Conservation (phyloP, 1,140 invertebrate genomes). For the Akabosia matsudoensis region DNA sequence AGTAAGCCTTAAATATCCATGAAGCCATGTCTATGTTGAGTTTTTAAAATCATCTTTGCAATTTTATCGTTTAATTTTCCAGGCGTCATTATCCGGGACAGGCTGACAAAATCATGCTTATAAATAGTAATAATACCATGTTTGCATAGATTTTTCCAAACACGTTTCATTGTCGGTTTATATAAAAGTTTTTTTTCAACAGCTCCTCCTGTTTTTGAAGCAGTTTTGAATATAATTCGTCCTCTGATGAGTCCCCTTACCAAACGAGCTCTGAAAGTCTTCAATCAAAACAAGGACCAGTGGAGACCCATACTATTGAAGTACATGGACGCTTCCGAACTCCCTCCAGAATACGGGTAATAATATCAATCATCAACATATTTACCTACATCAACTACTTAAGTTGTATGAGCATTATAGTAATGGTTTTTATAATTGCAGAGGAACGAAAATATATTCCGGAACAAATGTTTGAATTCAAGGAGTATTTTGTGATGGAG, state of each 20-base stretch:
- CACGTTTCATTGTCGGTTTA: too few relatives aligned
- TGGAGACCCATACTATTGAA: background rate
- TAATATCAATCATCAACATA: background rate
- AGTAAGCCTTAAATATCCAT: background rate
- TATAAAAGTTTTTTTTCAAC: background rate
- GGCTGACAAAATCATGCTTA: constrained; percentile 7
- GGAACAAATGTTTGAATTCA: too few relatives aligned
- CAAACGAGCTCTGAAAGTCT: constrained; percentile 9
- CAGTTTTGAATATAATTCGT: background rate
- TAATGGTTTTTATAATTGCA: background rate
- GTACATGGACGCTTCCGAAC: background rate
- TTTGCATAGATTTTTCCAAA: too few relatives aligned
- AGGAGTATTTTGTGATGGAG: too few relatives aligned
- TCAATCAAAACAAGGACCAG: background rate
- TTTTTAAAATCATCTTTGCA: background rate
- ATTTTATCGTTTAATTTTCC: background rate
- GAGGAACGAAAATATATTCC: background rate
- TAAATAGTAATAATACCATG: background rate
- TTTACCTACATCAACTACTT: background rate
- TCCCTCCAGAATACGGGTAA: constrained; percentile 15
- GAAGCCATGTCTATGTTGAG: background rate
- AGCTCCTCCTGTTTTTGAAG: constrained; percentile 18
- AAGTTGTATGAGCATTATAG: background rate
- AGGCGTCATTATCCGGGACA: background rate
- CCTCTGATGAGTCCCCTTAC: constrained; percentile 17